Evolutionary conservation across 1,140 invertebrate genomes (phyloP).

Genomic region (Oppia nitens): DNA sequence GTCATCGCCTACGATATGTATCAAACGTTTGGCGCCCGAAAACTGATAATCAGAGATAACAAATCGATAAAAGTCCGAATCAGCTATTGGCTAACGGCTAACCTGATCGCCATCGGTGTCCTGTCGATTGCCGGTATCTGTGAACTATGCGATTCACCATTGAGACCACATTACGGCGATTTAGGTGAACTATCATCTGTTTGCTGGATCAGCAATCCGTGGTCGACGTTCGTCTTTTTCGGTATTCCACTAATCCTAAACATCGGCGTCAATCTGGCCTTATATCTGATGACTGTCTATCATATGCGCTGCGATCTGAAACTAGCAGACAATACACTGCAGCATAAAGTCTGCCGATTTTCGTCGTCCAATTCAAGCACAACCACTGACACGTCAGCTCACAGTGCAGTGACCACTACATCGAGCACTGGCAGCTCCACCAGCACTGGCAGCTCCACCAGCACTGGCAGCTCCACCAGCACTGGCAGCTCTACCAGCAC

Average conservation of each 20-base stretch:
- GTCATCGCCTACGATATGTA: constrained; percentile 21
- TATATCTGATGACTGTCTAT: constrained; percentile 28
- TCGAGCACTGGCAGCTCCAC: background rate
- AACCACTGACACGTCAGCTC: background rate
- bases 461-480: too few species aligned
- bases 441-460: background rate
- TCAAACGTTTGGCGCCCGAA: constrained; percentile 17
- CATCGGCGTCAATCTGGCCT: constrained; percentile 26
- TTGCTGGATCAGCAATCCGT: constrained; percentile 30
- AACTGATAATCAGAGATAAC: constrained; percentile 11
- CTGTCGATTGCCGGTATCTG: constrained; percentile 24
- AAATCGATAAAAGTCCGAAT: constrained; percentile 23
- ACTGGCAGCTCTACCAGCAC: background rate
- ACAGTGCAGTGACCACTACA: background rate
- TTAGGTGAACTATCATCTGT: constrained; percentile 17
- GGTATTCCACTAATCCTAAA: constrained; percentile 28
- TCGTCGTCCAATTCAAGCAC: too few species aligned
- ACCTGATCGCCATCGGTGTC: constrained; percentile 26
- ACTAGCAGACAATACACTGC: background rate
- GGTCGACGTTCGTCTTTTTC: constrained; percentile 28
- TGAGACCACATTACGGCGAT: background rate
- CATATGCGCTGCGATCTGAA: constrained; percentile 23
- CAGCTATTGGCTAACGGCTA: constrained; percentile 28
- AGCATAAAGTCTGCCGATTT: background rate
- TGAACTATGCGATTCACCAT: constrained; percentile 23